Base-by-base conservation (phyloP, 2,113 vertebrate species). In the Hystrix cristata region DNA sequence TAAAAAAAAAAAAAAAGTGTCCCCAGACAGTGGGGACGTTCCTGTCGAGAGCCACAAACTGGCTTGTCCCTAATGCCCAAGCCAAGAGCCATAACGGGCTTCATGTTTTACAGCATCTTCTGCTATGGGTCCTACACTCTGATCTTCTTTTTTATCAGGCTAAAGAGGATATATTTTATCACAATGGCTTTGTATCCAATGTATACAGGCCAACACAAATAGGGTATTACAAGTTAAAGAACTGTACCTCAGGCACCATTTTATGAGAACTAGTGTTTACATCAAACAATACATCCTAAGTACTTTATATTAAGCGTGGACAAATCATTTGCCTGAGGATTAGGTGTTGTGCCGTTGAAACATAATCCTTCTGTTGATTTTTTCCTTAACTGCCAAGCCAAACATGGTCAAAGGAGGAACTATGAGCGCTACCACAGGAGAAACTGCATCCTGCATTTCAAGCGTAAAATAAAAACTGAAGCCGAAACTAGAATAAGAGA, bases 301-400 rank as follows among this genome's bases (percentile, higher is more conserved):
- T 99, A 99, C 99, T 99, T 99, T 99, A 99, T 99, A 99, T 99
- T 99, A 99, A 99, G 99, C 99, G 99, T 99, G 99, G 99, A 99
- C 99, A 99, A 99, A 99, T 99, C 99, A 99, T 99, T 99, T 99
- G 99, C 99, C 99, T 99, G 99, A 99, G 99, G 99, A 99, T 99
- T 99, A 99, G 99, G 99, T 99, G 99, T 98, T 99, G 99, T 99
- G 99, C 99, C 99, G 99, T 99, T 99, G 99, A 99, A 99, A 99
- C 98, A 98, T 99, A 99, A 99, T 99, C 99, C 99, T 98, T 99
- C 99, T 99, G 99, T 99, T 99, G 99, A 99, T 99, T 99, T 99
- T 99, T 99, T 99, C 99, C 99, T 98, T 98, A 99, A 99, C 99
- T 99, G 99, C 99, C 99, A 99, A 99, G 99, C 98, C 98, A 99